These are phyloP conservation scores for Lepidocolaptes lacrymiger DNA, from an alignment of 2,797 vertebrate genomes.

Conservation along the genomic window DNA sequence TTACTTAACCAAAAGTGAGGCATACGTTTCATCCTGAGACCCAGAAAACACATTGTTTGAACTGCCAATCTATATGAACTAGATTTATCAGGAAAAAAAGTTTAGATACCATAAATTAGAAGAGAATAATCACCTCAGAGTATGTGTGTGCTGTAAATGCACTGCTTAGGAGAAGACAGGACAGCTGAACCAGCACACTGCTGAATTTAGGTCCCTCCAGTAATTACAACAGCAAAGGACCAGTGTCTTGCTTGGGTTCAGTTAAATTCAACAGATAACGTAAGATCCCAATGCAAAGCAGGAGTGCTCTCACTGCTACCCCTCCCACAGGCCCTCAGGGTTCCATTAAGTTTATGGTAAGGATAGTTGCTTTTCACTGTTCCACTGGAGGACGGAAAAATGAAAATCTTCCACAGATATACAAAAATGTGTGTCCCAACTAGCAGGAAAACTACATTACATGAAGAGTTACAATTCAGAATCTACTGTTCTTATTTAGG, in stretches of 20 bases:
- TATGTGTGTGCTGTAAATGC: conserved; percentile 44
- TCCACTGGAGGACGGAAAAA: not conserved
- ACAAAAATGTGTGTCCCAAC: not conserved
- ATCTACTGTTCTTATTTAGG: not conserved
- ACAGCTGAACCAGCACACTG: conserved; percentile 51
- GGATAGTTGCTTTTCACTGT: not conserved
- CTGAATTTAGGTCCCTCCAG: conserved; percentile 25
- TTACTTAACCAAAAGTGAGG: conserved; percentile 53
- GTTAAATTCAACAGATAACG: not conserved
- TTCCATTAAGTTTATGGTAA: not conserved
- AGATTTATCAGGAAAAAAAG: conserved; percentile 63
- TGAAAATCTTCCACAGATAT: not conserved
- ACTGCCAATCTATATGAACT: conserved; percentile 51
- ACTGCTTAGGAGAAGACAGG: conserved; percentile 41
- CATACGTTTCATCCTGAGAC: conserved; percentile 40
- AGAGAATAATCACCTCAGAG: conserved; percentile 46
- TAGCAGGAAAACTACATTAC: not conserved
- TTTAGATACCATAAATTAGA: conserved; percentile 44
- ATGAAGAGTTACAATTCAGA: not conserved
- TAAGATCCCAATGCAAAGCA: not conserved
- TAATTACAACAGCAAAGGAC: not conserved
- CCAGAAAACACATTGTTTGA: conserved; percentile 54
- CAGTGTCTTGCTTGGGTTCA: not conserved
- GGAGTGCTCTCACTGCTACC: not conserved
- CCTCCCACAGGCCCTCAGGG: not conserved